A percentile compares a stretch with the other conserved stretches of the same genome.
phyloP scores from a whole-genome alignment of 2,888 invertebrate genomes.

The Matsumyia berberina region DNA sequence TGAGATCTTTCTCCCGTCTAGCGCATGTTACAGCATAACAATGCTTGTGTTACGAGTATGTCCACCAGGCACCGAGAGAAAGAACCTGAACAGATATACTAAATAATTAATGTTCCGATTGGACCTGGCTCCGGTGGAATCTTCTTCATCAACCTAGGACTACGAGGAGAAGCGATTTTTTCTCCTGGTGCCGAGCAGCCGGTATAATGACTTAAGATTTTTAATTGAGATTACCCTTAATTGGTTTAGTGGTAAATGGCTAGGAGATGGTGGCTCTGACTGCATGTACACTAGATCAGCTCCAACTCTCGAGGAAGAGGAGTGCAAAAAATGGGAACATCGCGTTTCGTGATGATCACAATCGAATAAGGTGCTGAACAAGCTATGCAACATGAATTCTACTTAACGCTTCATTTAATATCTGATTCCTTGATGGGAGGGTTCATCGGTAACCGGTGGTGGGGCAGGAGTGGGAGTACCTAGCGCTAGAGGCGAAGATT shows the following conservation, averaged over 20 bases:
- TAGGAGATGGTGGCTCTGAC: conserved; percentile 64
- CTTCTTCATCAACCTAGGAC: conserved; percentile 65
- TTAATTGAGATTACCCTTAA: conserved; percentile 76
- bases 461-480: neutral
- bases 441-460: conserved; percentile 36
- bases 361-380: conserved; percentile 76
- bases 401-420: conserved; percentile 75
- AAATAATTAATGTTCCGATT: conserved; percentile 73
- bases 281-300: conserved; percentile 24
- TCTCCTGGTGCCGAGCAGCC: conserved; percentile 18
- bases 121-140: conserved; percentile 49
- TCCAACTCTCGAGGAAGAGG: conserved; percentile 4
- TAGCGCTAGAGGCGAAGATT: conserved; percentile 12
- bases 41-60: conserved; percentile 52
- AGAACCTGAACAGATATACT: conserved; percentile 52
- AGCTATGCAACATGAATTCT: conserved; percentile 76
- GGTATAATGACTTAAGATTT: conserved; percentile 73
- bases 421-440: conserved; percentile 65
- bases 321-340: conserved; percentile 75
- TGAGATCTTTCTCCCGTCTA: conserved; percentile 59
- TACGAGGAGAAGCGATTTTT: conserved; percentile 39
- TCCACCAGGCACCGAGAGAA: neutral
- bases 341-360: conserved; percentile 76
- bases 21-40: conserved; percentile 29
- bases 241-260: conserved; percentile 75